Base-by-base conservation (phyloP, 2,113 vertebrate species). In the Rafetus swinhoei region DNA sequence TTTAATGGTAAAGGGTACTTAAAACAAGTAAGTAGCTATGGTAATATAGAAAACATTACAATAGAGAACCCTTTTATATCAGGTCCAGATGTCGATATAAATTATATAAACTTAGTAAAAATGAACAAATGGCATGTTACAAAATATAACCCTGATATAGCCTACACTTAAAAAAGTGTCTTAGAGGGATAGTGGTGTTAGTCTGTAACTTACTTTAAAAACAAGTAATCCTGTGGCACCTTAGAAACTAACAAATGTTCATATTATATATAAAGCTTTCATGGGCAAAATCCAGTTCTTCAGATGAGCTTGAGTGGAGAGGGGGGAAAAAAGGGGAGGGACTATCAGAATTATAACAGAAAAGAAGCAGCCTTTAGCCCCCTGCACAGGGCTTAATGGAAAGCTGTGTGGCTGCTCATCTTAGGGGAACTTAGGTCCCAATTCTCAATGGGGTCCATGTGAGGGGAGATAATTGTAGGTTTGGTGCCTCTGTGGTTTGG, bases 41-140 rank as follows among this genome's bases (percentile, higher is more conserved):
- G 56, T 55, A 80, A 29, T 82, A 84, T 60, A 88, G 8, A 55
- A 4, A 57, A 81, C 56, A 60, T 72, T 86, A 90, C 90, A 92
- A 83, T 27, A 83, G 77, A 76, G 52, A 93, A 91, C 79, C n/a
- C 92, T 93, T 91, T 53, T 32, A 15, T 84, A 87, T 92, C 90
- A 87, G 86, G 83, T 92, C 92, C 91, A 93, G 92, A 90, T 96
- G 91, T 94, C 82, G 89, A 88, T 84, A 92, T 82, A 80, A 90
- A 90, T 95, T 92, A 79, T 89, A 86, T 93, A 94, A 95, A 81
- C 86, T 89, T 52, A 56, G 53, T 55, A 87, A 74, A 74, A 94
- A 90, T 60, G 69, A 81, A 90, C 60, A 77, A 90, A 84, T 25
- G 65, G 69, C 24, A 57, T 84, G 89, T 93, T 79, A 15, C 91